Conservation (phyloP, 2,888 invertebrate genomes). For the Ellobium chinense region DNA sequence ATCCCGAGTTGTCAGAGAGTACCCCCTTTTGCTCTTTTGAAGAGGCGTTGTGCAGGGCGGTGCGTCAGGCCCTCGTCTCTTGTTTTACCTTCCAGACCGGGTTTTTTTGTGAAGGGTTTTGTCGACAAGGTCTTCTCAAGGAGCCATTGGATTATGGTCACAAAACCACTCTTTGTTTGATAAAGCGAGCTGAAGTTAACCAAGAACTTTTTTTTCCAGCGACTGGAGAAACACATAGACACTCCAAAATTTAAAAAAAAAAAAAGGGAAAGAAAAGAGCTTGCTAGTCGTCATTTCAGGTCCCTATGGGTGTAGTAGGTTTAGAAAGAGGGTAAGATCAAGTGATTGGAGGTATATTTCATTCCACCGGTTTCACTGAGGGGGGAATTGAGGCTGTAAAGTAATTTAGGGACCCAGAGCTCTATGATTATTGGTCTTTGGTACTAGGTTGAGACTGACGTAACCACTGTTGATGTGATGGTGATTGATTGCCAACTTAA, state of each 20-base stretch:
- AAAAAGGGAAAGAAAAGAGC: not conserved
- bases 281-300: no score
- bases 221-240: not conserved
- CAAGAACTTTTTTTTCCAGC: not conserved
- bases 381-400: not conserved
- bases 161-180: not conserved
- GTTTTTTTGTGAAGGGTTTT: not conserved
- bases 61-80: not conserved
- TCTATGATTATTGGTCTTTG: not conserved
- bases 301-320: not conserved
- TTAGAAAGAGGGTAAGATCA: not conserved
- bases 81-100: not conserved
- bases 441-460: constrained; percentile 13
- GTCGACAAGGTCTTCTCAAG: not conserved
- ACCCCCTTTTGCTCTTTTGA: constrained; percentile 39
- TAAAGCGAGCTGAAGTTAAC: not conserved
- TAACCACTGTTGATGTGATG: not conserved
- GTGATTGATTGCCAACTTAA: not conserved
- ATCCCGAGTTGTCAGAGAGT: constrained; percentile 42
- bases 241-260: no score
- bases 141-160: not conserved
- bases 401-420: not conserved
- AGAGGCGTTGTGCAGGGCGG: constrained; percentile 11
- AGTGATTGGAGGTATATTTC: not conserved
- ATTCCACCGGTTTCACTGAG: not conserved